Base-by-base conservation (phyloP, 2,888 invertebrate species). In the Pollenia labialis region DNA sequence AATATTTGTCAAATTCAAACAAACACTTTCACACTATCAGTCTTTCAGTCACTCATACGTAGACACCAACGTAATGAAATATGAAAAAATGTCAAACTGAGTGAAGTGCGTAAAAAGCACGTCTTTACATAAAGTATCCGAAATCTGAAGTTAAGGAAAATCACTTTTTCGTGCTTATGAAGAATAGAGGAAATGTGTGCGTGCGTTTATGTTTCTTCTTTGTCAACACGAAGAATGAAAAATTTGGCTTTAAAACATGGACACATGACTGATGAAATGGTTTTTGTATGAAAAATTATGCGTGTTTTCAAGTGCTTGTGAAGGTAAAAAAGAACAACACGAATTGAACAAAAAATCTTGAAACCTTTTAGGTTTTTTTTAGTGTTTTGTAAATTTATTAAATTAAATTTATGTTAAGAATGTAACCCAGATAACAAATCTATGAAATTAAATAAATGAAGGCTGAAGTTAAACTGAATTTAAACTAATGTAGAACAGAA, bases 41-140 rank as follows among this genome's bases (percentile, higher is more conserved):
- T 32, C 42, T 14, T 3, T n/a, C 32, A 32, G 32, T 32, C 18
- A 23, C 0, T n/a, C 44, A 32, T n/a, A 16, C 18, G 16, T 9
- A 18, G 18, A 50, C 52, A 60, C n/a, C n/a, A 58, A 69, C 4
- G 58, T 10, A 68, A 68, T 62, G 9, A 42, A 50, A 62, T 75
- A 50, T 58, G 32, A 46, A 64, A 76, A 77, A 71, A 48, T 72
- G 83, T 72, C 71, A 83, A 77, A 83, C 66, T 66, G 72, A 66
- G 66, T 77, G 64, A 83, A 72, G 32, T 83, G 56, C 72, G 42
- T 44, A 40, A 58, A 66, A 58, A 14, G 54, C 80, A 80, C 85
- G 75, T 68, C 32, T 46, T 60, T 48, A 48, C 74, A 74, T 64
- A 84, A 72, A 79, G 58, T 23, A 82, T 50, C 58, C 18, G 18